These are phyloP conservation scores for Steinernema scapterisci DNA, from an alignment of 2,888 invertebrate genomes.

Conservation along the genomic window DNA sequence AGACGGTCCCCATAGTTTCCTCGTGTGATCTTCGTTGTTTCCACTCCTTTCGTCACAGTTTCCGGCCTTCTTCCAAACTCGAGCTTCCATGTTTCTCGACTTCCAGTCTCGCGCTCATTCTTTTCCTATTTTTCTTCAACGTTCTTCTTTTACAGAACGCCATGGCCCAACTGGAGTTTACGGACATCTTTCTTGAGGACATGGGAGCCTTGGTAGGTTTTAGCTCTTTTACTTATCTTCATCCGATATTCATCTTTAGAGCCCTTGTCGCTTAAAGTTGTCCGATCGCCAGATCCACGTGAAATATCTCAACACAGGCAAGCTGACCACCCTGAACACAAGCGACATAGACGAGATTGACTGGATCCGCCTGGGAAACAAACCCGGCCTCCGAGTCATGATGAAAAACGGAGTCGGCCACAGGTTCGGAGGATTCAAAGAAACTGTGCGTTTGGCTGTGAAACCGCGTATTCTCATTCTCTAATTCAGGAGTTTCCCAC, in stretches of 20 bases:
- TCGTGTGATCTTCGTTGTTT: too few relatives aligned
- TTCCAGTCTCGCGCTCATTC: too few relatives aligned
- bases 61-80: too few relatives aligned
- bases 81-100: too few relatives aligned
- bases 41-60: too few relatives aligned
- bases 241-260: constrained; percentile 74
- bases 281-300: constrained; percentile 87
- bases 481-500: constrained; percentile 85
- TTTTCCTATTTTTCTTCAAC: neutral
- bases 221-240: neutral
- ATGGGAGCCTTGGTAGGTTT: constrained; percentile 57
- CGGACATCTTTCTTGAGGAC: constrained; percentile 56
- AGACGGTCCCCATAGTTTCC: too few relatives aligned
- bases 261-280: constrained; percentile 86
- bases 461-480: neutral
- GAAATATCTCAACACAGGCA: constrained; percentile 93
- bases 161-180: constrained; percentile 47
- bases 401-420: constrained; percentile 86
- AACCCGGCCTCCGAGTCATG: constrained; percentile 86
- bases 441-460: constrained; percentile 46
- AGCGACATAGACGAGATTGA: constrained; percentile 86
- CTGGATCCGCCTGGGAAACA: constrained; percentile 88
- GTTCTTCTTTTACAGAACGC: neutral
- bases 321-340: constrained; percentile 75
- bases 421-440: constrained; percentile 91